phyloP scores from a whole-genome alignment of 2,888 invertebrate genomes.

The Acanthosepion esculentum region DNA sequence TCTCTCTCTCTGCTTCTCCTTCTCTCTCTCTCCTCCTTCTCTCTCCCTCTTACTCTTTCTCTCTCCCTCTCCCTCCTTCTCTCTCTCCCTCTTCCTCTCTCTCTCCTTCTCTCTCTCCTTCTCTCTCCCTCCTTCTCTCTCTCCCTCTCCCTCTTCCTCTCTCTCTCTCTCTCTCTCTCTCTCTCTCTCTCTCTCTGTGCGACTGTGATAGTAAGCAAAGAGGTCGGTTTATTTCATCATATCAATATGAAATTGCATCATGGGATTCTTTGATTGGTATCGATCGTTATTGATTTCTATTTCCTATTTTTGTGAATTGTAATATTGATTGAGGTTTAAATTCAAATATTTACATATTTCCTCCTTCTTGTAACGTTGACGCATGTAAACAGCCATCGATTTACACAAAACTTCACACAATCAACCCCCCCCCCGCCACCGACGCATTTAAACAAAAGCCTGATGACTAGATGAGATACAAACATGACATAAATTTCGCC shows the following conservation, averaged over 20 bases:
- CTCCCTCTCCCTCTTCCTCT: too few species aligned
- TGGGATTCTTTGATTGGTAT: neutral
- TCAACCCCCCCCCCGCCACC: too few species aligned
- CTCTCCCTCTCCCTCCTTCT: too few species aligned
- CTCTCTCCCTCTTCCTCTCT: too few species aligned
- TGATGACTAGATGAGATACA: neutral
- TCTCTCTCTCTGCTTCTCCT: too few species aligned
- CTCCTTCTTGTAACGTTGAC: neutral
- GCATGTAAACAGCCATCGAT: neutral
- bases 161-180: too few species aligned
- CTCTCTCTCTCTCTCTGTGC: too few species aligned
- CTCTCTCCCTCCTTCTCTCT: too few species aligned
- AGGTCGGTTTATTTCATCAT: neutral
- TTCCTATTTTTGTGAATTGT: neutral
- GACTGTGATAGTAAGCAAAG: neutral
- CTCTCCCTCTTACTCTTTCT: too few species aligned
- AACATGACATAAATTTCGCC: neutral
- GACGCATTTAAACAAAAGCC: neutral
- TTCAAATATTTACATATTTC: neutral
- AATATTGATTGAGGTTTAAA: neutral
- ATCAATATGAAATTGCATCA: neutral
- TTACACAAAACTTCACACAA: neutral
- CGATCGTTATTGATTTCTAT: neutral
- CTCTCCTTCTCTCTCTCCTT: too few species aligned
- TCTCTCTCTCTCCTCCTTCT: too few species aligned